Evolutionary conservation across 2,888 invertebrate genomes (phyloP).

Genomic region (Parnassius glacialis): DNA sequence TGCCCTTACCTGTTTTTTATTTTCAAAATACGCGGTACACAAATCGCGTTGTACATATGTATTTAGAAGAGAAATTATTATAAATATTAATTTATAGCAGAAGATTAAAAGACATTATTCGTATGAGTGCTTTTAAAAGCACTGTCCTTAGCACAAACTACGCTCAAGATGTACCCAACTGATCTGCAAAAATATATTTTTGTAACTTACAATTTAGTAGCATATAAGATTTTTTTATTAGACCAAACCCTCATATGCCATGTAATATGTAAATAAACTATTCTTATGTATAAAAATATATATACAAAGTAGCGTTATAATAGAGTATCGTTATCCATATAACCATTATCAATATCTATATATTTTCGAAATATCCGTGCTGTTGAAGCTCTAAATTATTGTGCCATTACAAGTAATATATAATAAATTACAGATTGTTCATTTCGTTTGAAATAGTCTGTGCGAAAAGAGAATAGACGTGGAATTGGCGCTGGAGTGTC

Average conservation of each 20-base stretch:
- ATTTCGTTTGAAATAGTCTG: too few relatives aligned
- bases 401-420: conserved; percentile 54
- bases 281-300: conserved; percentile 29
- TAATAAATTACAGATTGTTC: too few relatives aligned
- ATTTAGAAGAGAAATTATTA: conserved; percentile 16
- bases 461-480: too few relatives aligned
- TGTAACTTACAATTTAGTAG: conserved; percentile 35
- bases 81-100: conserved; percentile 40
- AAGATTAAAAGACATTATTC: conserved; percentile 48
- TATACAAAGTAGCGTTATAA: conserved; percentile 32
- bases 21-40: conserved; percentile 4
- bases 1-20: conserved; percentile 16
- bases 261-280: conserved; percentile 62
- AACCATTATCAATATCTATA: conserved; percentile 32
- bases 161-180: conserved; percentile 45
- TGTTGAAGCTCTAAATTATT: conserved; percentile 52
- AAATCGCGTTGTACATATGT: conserved; percentile 19
- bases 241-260: conserved; percentile 73
- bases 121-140: conserved; percentile 34
- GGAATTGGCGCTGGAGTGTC: too few relatives aligned
- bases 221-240: conserved; percentile 39
- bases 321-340: conserved; percentile 33
- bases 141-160: conserved; percentile 48
- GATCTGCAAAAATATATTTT: conserved; percentile 32
- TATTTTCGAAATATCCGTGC: conserved; percentile 33